A percentile compares a stretch with the other conserved stretches of the same genome.
phyloP scores from a whole-genome alignment of 2,113 vertebrate genomes.

The Cnemophilus loriae region DNA sequence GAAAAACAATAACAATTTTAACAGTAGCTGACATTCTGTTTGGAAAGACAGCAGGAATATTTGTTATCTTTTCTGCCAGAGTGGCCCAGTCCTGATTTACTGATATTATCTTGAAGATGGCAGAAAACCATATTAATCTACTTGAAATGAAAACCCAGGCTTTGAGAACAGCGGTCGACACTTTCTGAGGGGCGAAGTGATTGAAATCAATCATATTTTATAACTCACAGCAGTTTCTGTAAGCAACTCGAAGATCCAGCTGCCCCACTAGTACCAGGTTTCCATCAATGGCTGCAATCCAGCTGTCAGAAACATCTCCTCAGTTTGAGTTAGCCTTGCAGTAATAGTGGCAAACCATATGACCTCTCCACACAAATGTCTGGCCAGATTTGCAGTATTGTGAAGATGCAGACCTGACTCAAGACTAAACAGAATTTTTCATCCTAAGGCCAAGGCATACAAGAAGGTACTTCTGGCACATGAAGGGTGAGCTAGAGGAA shows the following conservation, averaged over 20 bases:
- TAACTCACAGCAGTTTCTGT: neutral
- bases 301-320: neutral
- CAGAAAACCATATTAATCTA: slow-evolving; percentile 16
- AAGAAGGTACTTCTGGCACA: neutral
- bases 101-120: slow-evolving; percentile 37
- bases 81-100: neutral
- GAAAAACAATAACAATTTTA: slow-evolving; percentile 21
- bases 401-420: neutral
- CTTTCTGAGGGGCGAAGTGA: neutral
- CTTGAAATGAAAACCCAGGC: slow-evolving; percentile 26
- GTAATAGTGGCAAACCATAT: neutral
- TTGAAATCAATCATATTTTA: slow-evolving; percentile 18
- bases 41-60: neutral
- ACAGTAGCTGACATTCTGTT: neutral
- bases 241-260: neutral
- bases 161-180: neutral
- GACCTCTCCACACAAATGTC: neutral
- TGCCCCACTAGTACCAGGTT: neutral
- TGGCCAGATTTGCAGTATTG: neutral
- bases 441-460: neutral
- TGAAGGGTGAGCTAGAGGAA: neutral
- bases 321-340: neutral
- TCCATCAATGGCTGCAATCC: neutral
- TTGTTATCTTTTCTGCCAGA: slow-evolving; percentile 38
- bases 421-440: neutral